A percentile compares a stretch with the other conserved stretches of the same genome.
Conservation (phyloP, 2,797 vertebrate genomes). For the Lagorchestes hirsutus region DNA sequence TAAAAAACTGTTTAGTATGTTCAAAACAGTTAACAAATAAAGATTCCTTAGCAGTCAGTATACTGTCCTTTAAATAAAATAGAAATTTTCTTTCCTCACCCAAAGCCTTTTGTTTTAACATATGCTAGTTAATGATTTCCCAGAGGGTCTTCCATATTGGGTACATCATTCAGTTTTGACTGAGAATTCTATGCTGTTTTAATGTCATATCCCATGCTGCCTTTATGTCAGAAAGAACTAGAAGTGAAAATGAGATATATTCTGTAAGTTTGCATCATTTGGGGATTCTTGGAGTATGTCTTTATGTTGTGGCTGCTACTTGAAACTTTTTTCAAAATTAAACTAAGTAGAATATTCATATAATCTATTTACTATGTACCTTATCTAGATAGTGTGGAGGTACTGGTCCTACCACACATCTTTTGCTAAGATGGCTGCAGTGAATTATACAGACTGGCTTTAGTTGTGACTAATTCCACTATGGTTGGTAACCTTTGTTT, state of each 20-base stretch:
- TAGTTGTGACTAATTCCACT: background rate
- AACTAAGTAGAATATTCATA: background rate
- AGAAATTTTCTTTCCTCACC: background rate
- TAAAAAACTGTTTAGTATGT: conserved; percentile 17
- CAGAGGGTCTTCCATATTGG: conserved; percentile 48
- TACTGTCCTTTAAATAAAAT: background rate
- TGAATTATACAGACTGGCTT: fast-evolving
- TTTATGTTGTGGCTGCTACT: conserved; percentile 14
- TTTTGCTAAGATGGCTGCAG: fast-evolving
- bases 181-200: background rate
- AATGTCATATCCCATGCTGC: conserved; percentile 5
- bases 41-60: background rate
- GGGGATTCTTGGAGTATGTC: conserved; percentile 12
- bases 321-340: conserved; percentile 13
- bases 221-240: conserved; percentile 51
- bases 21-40: conserved; percentile 44
- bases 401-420: background rate
- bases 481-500: background rate
- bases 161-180: background rate
- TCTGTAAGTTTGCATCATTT: background rate
- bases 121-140: conserved; percentile 40
- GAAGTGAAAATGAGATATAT: conserved; percentile 17
- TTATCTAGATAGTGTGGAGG: background rate
- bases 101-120: background rate
- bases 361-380: background rate